phyloP scores from a whole-genome alignment of 2,888 invertebrate species.

The Caenorhabditis macrosperma region DNA sequence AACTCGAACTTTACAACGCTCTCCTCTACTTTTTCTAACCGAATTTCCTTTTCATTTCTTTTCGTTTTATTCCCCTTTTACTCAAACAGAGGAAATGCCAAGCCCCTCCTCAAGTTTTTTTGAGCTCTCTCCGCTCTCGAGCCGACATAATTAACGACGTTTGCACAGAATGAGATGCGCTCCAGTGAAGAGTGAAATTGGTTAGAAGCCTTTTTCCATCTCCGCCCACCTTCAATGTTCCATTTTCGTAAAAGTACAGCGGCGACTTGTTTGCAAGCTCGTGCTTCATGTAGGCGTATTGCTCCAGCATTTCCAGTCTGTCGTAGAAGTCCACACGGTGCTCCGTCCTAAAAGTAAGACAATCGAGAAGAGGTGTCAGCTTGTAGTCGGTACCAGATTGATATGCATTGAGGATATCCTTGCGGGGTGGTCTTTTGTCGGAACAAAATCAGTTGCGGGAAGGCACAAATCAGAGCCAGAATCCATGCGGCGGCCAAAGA shows the following conservation, averaged over 20 bases:
- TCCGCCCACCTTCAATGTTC: constrained; percentile 46
- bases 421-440: constrained; percentile 43
- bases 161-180: constrained; percentile 20
- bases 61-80: constrained; percentile 5
- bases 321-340: constrained; percentile 49
- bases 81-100: constrained; percentile 18
- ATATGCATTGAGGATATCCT: constrained; percentile 67
- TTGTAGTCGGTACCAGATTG: too few relatives aligned
- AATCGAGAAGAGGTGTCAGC: background rate
- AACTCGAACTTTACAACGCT: background rate
- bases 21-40: background rate
- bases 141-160: constrained; percentile 37
- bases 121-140: background rate
- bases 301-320: constrained; percentile 32
- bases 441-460: constrained; percentile 68
- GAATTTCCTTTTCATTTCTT: constrained; percentile 13
- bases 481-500: constrained; percentile 65
- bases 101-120: background rate
- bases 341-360: constrained; percentile 33
- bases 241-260: constrained; percentile 40
- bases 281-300: constrained; percentile 18
- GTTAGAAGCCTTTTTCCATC: constrained; percentile 6
- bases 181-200: constrained; percentile 42
- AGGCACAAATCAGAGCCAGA: constrained; percentile 66
- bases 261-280: constrained; percentile 37